Percentiles rank a stretch among this genome's conserved stretches.
These are phyloP conservation scores for Cyclura pinguis DNA, from an alignment of 2,797 vertebrate species.

Conservation along the genomic window DNA sequence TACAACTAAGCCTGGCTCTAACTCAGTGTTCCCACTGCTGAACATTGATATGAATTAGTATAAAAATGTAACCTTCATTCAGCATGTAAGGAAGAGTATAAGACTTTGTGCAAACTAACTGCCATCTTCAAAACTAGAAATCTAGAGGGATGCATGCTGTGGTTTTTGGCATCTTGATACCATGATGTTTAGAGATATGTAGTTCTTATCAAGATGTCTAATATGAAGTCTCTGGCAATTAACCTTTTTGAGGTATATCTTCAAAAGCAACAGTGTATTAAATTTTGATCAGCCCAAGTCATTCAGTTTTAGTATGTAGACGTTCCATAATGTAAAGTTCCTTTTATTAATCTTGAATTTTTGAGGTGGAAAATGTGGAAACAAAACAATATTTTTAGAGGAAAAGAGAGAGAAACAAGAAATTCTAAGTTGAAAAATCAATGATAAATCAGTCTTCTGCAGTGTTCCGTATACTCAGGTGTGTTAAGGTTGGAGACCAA, in stretches of 20 bases:
- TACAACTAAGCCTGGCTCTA: too few species aligned
- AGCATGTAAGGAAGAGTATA: not conserved
- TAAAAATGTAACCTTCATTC: not conserved
- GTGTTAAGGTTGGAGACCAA: not conserved
- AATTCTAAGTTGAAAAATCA: not conserved
- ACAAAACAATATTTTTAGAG: not conserved
- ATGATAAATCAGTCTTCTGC: not conserved
- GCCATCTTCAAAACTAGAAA: slow-evolving; percentile 49
- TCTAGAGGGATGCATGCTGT: slow-evolving; percentile 49
- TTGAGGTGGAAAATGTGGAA: not conserved
- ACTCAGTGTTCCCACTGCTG: slow-evolving; percentile 21
- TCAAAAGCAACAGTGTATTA: slow-evolving; percentile 24
- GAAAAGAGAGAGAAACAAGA: not conserved
- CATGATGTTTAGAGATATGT: slow-evolving; percentile 50
- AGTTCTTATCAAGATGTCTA: slow-evolving; percentile 64
- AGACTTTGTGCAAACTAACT: fast-evolving
- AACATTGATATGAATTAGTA: slow-evolving; percentile 7
- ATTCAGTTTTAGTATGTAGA: not conserved
- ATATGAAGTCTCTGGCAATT: slow-evolving; percentile 58
- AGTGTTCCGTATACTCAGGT: not conserved
- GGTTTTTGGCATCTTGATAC: slow-evolving; percentile 33
- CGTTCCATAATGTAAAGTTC: too few species aligned
- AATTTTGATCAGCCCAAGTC: not conserved
- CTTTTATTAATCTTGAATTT: not conserved
- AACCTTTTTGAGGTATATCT: slow-evolving; percentile 50